Evolutionary conservation across 2,888 invertebrate genomes (phyloP).

Genomic region (Bellardia pandia): DNA sequence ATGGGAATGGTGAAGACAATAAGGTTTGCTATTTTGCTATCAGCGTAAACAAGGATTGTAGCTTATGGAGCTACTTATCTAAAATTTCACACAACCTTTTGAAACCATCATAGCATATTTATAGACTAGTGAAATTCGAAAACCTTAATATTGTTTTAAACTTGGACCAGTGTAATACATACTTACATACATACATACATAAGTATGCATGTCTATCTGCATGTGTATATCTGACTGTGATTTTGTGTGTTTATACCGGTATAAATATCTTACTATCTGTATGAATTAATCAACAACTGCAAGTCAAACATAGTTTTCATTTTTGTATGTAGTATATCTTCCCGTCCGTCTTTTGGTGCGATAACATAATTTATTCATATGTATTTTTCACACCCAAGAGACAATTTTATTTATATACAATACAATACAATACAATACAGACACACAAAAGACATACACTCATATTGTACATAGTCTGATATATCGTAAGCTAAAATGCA

Average conservation of each 20-base stretch:
- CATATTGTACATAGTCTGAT: background rate
- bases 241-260: constrained; percentile 37
- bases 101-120: no score
- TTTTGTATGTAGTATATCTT: constrained; percentile 68
- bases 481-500: no score
- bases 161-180: background rate
- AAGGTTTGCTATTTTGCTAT: background rate
- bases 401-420: constrained; percentile 69
- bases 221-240: constrained; percentile 26
- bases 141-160: background rate
- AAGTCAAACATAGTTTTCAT: constrained; percentile 67
- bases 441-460: constrained; percentile 23
- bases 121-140: background rate
- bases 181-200: background rate
- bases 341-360: constrained; percentile 62
- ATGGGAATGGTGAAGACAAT: background rate
- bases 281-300: constrained; percentile 69
- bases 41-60: background rate
- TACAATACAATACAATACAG: constrained; percentile 41
- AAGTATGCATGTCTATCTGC: background rate
- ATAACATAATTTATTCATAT: constrained; percentile 70
- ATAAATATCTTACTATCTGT: constrained; percentile 61
- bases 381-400: constrained; percentile 66
- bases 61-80: background rate
- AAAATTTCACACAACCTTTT: no score